Evolutionary conservation across 2,797 vertebrate species (phyloP).

Genomic region (Mallotus villosus): DNA sequence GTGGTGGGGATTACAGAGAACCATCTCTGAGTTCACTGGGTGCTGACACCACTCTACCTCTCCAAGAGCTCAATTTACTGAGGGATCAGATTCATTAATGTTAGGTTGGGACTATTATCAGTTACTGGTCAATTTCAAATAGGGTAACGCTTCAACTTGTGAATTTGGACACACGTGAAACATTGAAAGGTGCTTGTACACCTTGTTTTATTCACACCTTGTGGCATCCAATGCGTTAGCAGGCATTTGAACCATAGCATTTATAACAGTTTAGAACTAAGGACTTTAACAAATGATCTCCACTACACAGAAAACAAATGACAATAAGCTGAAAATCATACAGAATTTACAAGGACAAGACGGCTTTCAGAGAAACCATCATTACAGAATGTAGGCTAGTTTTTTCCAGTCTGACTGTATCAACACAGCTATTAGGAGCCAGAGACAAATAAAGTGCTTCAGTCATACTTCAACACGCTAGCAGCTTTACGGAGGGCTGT

Average conservation of each 20-base stretch:
- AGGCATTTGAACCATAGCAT: conserved; percentile 6
- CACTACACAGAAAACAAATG: not conserved
- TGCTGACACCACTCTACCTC: conserved; percentile 82
- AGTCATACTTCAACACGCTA: conserved; percentile 10
- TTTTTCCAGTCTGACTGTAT: conserved; percentile 13
- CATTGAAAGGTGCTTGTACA: conserved; percentile 50
- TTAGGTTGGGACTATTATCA: conserved; percentile 77
- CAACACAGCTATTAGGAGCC: conserved; percentile 28
- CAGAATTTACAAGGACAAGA: not conserved
- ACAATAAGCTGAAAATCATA: not conserved
- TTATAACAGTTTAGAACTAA: conserved; percentile 2
- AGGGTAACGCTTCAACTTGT: conserved; percentile 68
- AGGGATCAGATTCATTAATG: conserved; percentile 80
- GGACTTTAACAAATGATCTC: not conserved
- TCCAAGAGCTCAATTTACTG: conserved; percentile 77
- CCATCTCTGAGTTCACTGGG: conserved; percentile 77
- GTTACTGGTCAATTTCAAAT: conserved; percentile 74
- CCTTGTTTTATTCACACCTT: conserved; percentile 46
- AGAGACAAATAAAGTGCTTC: conserved; percentile 33
- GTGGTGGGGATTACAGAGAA: conserved; percentile 81
- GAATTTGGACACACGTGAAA: conserved; percentile 66
- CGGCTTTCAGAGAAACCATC: no score
- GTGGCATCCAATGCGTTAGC: conserved; percentile 30
- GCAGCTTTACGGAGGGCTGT: conserved; percentile 21
- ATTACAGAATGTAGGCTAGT: not conserved